A percentile compares a stretch with the other conserved stretches of the same genome.
Conservation (phyloP, 2,113 vertebrate genomes). For the Gnathonemus echidnorhynchus region DNA sequence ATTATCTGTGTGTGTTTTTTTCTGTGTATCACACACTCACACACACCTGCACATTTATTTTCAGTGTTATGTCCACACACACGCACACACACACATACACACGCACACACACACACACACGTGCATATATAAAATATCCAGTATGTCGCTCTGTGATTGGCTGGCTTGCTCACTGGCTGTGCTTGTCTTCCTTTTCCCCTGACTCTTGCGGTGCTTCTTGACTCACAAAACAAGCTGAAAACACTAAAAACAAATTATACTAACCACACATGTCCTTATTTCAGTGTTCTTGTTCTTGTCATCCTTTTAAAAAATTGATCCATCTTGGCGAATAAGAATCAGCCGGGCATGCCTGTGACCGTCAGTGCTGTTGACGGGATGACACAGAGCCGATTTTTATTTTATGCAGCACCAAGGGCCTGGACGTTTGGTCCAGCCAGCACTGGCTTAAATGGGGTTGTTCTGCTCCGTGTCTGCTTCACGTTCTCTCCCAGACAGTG, state of each 20-base stretch:
- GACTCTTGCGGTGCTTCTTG: constrained; percentile 50
- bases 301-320: constrained; percentile 43
- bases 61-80: too few relatives aligned
- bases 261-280: constrained; percentile 36
- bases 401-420: constrained; percentile 36
- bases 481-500: constrained; percentile 27
- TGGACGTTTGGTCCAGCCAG: constrained; percentile 31
- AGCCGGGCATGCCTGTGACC: constrained; percentile 42
- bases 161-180: constrained; percentile 46
- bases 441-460: constrained; percentile 25
- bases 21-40: constrained; percentile 33
- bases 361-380: constrained; percentile 44
- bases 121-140: neutral
- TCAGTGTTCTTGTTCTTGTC: constrained; percentile 64
- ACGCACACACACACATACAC: too few relatives aligned
- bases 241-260: constrained; percentile 36
- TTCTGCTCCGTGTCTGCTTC: constrained; percentile 43
- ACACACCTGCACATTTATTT: too few relatives aligned
- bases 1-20: constrained; percentile 43
- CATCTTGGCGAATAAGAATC: constrained; percentile 36
- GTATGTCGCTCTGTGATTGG: neutral
- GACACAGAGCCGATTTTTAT: constrained; percentile 39
- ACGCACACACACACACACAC: neutral
- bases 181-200: constrained; percentile 41
- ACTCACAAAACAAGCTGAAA: constrained; percentile 50